phyloP scores from a whole-genome alignment of 2,797 vertebrate species.

The Molossus alvarezi region DNA sequence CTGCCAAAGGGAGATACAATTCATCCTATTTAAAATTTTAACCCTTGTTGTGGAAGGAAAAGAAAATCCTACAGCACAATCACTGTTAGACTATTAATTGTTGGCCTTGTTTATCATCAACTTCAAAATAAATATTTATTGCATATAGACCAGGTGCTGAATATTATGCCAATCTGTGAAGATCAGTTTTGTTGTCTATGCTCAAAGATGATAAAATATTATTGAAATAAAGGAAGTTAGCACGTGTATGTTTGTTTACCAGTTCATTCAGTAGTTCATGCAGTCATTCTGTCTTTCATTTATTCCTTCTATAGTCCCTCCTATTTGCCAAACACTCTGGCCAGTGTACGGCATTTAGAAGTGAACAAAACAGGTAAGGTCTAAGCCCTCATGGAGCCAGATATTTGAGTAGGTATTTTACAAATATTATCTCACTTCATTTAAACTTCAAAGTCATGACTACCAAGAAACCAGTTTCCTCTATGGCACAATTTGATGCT shows the following conservation, averaged over 20 bases:
- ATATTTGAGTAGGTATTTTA: neutral
- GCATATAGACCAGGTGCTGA: neutral
- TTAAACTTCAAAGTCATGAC: neutral
- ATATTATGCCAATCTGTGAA: neutral
- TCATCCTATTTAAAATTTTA: constrained; percentile 21
- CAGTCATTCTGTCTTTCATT: neutral
- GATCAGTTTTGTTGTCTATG: neutral
- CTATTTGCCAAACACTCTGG: neutral
- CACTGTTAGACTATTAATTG: neutral
- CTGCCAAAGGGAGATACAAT: neutral
- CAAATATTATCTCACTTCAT: neutral
- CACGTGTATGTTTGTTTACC: neutral
- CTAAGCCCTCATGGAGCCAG: neutral
- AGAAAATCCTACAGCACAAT: neutral
- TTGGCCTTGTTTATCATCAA: neutral
- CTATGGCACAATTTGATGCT: neutral
- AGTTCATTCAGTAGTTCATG: neutral
- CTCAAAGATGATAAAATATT: neutral
- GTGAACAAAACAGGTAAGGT: neutral
- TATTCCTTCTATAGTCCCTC: neutral
- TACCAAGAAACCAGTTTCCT: neutral
- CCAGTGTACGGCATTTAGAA: neutral
- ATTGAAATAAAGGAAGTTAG: neutral
- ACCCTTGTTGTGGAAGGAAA: neutral
- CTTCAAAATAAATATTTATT: neutral